Base-by-base conservation (phyloP, 2,888 invertebrate species). In the Agriotes lineatus region DNA sequence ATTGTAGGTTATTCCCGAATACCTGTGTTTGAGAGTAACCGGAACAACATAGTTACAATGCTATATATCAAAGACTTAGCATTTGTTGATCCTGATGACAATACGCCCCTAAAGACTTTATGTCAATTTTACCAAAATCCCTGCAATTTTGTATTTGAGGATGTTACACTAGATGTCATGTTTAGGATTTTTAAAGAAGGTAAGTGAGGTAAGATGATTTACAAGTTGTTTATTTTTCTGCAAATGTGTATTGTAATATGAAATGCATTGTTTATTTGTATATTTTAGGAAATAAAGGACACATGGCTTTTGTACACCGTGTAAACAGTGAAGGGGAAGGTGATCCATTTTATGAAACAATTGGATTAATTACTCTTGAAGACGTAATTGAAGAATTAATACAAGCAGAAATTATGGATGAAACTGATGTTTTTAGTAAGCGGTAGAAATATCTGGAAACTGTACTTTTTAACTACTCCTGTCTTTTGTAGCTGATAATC, bases 321-420 rank as follows among this genome's bases (percentile, higher is more conserved):
- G 95, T 98, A 33, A 96, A 96, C 84, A 93, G 90, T 77, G 96
- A 96, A 80, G 96, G 96, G 0, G 95, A 96, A 76, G 94, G 94
- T 0, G 97, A 97, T 86, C 96, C 97, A 0, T 94, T 94, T 84
- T 97, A 97, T 83, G 96, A 97, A 85, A 94, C 96, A 2, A 90
- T 96, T 56, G 99, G 99, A 0, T 88, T 99, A 60, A 94, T 99
- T 12, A 99, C 99, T 0, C 85, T 99, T 44, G 99, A 99, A 82
- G 98, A 99, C 85, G 97, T 99, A 63, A 98, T 99, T 73, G 99
- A 99, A 81, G 98, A 98, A 84, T 90, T 99, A 79, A 96, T 99
- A 73, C 97, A 99, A 82, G 94, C 96, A 0, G 99, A 99, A 86
- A 99, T 99, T 77, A 93, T 97, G 75, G 99, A 99, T 82, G 99